These are phyloP conservation scores for Sapayoa aenigma DNA, from an alignment of 2,113 vertebrate species.

Conservation along the genomic window DNA sequence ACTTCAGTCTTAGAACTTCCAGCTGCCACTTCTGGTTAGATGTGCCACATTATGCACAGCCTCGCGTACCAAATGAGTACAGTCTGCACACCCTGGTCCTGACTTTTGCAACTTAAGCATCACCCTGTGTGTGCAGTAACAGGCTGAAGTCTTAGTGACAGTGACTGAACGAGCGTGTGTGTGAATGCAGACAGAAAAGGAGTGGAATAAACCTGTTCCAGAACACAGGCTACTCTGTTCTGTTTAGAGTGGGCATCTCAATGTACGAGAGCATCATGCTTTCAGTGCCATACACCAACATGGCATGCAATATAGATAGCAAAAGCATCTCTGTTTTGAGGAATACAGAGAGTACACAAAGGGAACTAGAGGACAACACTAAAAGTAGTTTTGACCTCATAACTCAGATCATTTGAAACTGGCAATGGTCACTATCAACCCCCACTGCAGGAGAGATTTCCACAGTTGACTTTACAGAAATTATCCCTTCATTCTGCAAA, in stretches of 20 bases:
- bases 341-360: not conserved
- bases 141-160: not conserved
- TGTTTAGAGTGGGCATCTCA: not conserved
- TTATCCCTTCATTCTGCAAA: not conserved
- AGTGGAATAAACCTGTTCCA: not conserved
- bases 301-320: fast-evolving
- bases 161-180: not conserved
- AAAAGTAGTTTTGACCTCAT: not conserved
- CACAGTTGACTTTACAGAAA: not conserved
- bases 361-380: not conserved
- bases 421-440: not conserved
- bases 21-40: conserved; percentile 34
- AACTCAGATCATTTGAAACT: not conserved
- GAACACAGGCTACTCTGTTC: not conserved
- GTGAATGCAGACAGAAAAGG: not conserved
- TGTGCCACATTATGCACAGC: conserved; percentile 23
- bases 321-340: not conserved
- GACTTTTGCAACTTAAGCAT: not conserved
- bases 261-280: not conserved
- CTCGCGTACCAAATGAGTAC: not conserved
- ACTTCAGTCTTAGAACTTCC: conserved; percentile 36
- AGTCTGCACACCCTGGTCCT: not conserved
- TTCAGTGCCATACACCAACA: not conserved
- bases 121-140: not conserved
- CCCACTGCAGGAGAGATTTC: not conserved